A percentile compares a stretch with the other conserved stretches of the same genome.
These are phyloP conservation scores for Polymixis lichenea DNA, from an alignment of 2,888 invertebrate genomes.

Conservation along the genomic window DNA sequence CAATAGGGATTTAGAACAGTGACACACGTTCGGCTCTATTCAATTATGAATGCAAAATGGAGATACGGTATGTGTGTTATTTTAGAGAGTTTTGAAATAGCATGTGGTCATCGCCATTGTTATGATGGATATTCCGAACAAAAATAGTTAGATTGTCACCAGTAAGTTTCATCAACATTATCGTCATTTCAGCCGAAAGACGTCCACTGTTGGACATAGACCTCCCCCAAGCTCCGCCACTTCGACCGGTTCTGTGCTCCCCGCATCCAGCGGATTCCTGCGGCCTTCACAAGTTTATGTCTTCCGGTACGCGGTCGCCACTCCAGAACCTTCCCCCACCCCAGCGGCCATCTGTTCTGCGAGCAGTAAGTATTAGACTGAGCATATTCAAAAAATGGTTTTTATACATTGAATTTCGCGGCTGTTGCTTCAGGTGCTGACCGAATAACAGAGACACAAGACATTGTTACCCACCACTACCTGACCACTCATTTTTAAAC, in stretches of 20 bases:
- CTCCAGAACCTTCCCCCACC: too few species aligned
- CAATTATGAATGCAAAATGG: conserved; percentile 13
- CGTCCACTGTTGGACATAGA: too few species aligned
- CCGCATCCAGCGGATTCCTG: too few species aligned
- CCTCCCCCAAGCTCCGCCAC: too few species aligned
- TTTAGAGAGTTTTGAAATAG: neutral
- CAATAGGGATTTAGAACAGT: conserved; percentile 13
- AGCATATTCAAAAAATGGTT: neutral
- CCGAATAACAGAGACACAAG: neutral
- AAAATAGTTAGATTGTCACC: neutral
- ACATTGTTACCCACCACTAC: too few species aligned
- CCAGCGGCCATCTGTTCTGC: too few species aligned
- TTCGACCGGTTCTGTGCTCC: too few species aligned
- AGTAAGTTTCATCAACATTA: neutral
- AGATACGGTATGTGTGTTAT: neutral
- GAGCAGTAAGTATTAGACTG: neutral
- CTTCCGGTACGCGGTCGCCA: too few species aligned
- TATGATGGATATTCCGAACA: neutral
- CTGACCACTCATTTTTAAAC: too few species aligned
- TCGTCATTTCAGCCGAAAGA: too few species aligned
- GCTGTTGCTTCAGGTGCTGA: neutral
- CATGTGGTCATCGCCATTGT: neutral
- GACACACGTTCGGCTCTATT: neutral
- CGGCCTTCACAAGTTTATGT: too few species aligned
- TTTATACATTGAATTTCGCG: neutral